Percentiles rank a stretch among this genome's conserved stretches.
phyloP scores from a whole-genome alignment of 2,797 vertebrate genomes.

The Atherinosoma microstoma region DNA sequence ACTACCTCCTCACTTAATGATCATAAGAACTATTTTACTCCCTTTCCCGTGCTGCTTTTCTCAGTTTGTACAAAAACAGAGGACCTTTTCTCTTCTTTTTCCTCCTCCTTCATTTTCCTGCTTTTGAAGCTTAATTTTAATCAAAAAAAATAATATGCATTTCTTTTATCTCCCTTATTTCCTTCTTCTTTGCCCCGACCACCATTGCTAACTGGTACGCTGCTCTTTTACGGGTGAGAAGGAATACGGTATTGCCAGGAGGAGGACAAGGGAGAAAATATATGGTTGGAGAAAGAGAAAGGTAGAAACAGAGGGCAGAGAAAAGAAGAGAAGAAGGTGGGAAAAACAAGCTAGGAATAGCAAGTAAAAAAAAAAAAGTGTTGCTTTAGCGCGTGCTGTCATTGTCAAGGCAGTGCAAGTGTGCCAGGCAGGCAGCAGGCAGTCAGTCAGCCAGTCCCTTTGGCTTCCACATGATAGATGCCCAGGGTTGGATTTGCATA shows the following conservation, averaged over 20 bases:
- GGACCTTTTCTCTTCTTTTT: not conserved
- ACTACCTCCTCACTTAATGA: conserved; percentile 22
- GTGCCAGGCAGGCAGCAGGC: conserved; percentile 61
- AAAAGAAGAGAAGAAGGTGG: not conserved
- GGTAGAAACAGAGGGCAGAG: conserved; percentile 27
- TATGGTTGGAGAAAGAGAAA: not conserved
- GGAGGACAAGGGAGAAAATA: not conserved
- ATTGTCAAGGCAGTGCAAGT: conserved; percentile 88
- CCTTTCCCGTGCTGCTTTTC: conserved; percentile 34
- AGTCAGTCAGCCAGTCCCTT: conserved; percentile 88
- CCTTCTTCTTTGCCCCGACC: not conserved
- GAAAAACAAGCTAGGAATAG: conserved; percentile 22
- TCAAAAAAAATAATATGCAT: conserved; percentile 70
- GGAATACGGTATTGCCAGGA: conserved; percentile 12
- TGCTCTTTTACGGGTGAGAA: conserved; percentile 57
- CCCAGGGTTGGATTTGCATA: conserved; percentile 98
- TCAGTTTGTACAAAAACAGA: conserved; percentile 63
- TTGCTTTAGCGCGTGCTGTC: conserved; percentile 87
- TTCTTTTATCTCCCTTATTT: conserved; percentile 20
- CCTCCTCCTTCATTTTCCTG: not conserved
- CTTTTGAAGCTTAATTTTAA: conserved; percentile 29
- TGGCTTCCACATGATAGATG: conserved; percentile 97
- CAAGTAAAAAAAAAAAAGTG: conserved; percentile 62
- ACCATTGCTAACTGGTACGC: not conserved
- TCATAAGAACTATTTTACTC: conserved; percentile 25